Evolutionary conservation across 2,113 vertebrate species (phyloP).

Genomic region (Cebidichthys violaceus): DNA sequence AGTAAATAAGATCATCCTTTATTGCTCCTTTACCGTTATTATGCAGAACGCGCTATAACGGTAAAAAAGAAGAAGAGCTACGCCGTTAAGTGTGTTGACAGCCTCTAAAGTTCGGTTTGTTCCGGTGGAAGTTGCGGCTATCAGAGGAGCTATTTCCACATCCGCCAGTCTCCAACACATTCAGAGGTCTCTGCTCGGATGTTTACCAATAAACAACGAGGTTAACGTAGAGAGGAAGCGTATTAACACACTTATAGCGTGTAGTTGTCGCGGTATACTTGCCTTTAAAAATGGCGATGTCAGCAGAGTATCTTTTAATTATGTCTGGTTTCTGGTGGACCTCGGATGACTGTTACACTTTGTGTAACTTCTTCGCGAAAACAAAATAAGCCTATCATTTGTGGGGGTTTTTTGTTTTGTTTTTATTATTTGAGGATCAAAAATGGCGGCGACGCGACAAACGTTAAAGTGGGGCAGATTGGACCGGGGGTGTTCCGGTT

Average conservation of each 20-base stretch:
- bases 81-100: neutral
- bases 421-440: neutral
- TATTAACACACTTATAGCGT: too few species aligned
- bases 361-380: neutral
- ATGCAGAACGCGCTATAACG: too few species aligned
- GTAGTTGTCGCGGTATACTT: neutral
- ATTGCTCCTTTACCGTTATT: too few species aligned
- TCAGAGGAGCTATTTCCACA: conserved; percentile 11
- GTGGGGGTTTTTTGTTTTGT: neutral
- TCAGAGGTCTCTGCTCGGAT: neutral
- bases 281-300: neutral
- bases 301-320: neutral
- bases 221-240: neutral
- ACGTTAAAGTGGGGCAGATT: neutral
- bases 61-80: too few species aligned
- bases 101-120: neutral
- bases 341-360: neutral
- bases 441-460: conserved; percentile 5
- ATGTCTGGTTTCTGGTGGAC: neutral
- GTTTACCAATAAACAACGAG: neutral
- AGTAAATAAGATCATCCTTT: neutral
- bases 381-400: neutral
- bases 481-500: neutral
- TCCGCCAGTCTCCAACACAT: too few species aligned
- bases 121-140: conserved; percentile 14